Percentiles rank a stretch among this genome's conserved stretches.
Evolutionary conservation across 2,797 vertebrate genomes (phyloP).

Genomic region (Crenichthys baileyi): DNA sequence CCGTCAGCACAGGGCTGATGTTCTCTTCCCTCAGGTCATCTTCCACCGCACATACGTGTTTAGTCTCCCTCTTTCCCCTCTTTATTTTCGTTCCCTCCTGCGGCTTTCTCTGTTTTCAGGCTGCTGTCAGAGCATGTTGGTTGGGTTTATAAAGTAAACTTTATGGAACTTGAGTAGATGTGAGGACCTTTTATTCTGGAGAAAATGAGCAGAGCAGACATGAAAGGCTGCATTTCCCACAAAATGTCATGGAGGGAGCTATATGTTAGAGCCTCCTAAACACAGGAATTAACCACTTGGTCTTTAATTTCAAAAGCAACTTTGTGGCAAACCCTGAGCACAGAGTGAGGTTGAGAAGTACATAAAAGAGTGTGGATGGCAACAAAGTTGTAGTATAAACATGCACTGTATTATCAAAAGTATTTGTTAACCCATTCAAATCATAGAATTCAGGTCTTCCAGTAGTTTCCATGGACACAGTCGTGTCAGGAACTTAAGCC

Average conservation of each 20-base stretch:
- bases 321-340: too few relatives aligned
- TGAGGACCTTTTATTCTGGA: constrained; percentile 37
- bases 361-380: too few relatives aligned
- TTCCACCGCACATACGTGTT: constrained; percentile 21
- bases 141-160: constrained; percentile 13
- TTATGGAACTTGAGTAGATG: constrained; percentile 63
- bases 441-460: too few relatives aligned
- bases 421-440: too few relatives aligned
- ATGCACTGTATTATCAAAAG: too few relatives aligned
- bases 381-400: too few relatives aligned
- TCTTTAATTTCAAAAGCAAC: too few relatives aligned
- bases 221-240: background rate
- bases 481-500: too few relatives aligned
- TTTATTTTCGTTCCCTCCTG: constrained; percentile 23
- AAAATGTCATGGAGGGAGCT: background rate
- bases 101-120: constrained; percentile 23
- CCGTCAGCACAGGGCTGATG: constrained; percentile 49
- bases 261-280: too few relatives aligned
- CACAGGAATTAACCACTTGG: too few relatives aligned
- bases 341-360: too few relatives aligned
- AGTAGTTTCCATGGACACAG: too few relatives aligned
- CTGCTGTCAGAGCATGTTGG: constrained; percentile 5
- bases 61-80: background rate
- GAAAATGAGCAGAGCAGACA: constrained; percentile 45
- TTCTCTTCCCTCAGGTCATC: constrained; percentile 26